Evolutionary conservation across 1,140 invertebrate species (phyloP).

Genomic region (Drosophila dunni): DNA sequence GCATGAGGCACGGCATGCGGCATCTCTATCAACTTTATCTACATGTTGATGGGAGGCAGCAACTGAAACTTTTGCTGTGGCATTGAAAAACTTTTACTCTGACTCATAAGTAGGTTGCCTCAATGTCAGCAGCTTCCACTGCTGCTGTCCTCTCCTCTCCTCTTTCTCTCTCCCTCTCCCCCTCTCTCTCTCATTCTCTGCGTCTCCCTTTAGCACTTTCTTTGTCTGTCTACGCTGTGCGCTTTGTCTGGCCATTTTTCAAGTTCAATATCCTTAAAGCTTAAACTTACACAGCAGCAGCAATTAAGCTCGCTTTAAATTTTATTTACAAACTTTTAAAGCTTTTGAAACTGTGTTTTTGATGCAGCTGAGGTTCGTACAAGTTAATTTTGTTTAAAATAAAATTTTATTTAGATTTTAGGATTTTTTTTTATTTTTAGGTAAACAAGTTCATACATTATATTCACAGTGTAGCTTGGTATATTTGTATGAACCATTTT

Average conservation of each 20-base stretch:
- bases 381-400: too few relatives aligned
- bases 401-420: too few relatives aligned
- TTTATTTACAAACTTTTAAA: too few relatives aligned
- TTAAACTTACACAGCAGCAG: neutral
- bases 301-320: neutral
- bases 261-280: conserved; percentile 40
- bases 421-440: too few relatives aligned
- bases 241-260: conserved; percentile 22
- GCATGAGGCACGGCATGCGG: neutral
- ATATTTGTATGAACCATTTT: too few relatives aligned
- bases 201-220: neutral
- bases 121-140: neutral
- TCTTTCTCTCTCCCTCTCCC: neutral
- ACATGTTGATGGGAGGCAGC: conserved; percentile 19
- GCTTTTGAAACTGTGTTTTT: too few relatives aligned
- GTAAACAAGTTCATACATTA: too few relatives aligned
- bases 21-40: conserved; percentile 46
- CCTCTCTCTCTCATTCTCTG: neutral
- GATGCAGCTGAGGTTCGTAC: too few relatives aligned
- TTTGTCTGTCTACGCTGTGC: neutral
- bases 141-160: neutral
- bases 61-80: conserved; percentile 41
- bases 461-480: too few relatives aligned
- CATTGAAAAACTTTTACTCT: conserved; percentile 59
- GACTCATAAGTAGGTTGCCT: conserved; percentile 52